Base-by-base conservation (phyloP, 2,888 invertebrate genomes). In the Oeneis ivallda region DNA sequence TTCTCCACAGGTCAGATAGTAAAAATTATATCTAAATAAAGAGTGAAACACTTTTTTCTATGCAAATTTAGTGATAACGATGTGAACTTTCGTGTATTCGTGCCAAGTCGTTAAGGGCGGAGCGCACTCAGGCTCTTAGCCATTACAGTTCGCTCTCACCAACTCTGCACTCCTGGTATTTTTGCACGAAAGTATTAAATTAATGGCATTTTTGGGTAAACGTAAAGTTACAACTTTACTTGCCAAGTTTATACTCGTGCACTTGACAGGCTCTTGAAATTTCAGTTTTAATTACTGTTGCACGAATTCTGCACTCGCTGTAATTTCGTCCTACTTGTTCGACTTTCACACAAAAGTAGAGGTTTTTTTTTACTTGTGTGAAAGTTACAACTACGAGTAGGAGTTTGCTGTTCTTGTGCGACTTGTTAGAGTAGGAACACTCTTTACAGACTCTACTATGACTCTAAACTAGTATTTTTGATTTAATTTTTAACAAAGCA, bases 61-160 rank as follows among this genome's bases (percentile, higher is more conserved):
- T 50, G 11, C 26, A 50, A 53, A 53, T 53, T 53, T 53, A 53
- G 53, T 53, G 32, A 53, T 17, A 53, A 53, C 53, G 53, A 50
- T 2, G 49, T 50, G 49, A 50, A 19, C 26, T 43, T 58, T 47
- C 39, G 63, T 43, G 41, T 54, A 32, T 47, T 32, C 17, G 61
- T 50, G 60, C 60, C 60, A 60, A 50, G 49, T 60, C 60, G 60
- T 60, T 60, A 60, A 56, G 37, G 41, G 62, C 19, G 49, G 53
- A 19, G 49, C 41, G 62, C 62, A 49, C 65, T 65, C 68, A 65
- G 59, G 43, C 64, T 61, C 58, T 66, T 65, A 56, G 37, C 19
- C 58, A 47, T 32, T 59, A 45, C 53, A 64, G 59, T 64, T 47
- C 45, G 53, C 59, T 59, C 58, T 50, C 32, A 32, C 64, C 39